phyloP scores from a whole-genome alignment of 2,888 invertebrate genomes.

The Drosophila villosipedis region DNA sequence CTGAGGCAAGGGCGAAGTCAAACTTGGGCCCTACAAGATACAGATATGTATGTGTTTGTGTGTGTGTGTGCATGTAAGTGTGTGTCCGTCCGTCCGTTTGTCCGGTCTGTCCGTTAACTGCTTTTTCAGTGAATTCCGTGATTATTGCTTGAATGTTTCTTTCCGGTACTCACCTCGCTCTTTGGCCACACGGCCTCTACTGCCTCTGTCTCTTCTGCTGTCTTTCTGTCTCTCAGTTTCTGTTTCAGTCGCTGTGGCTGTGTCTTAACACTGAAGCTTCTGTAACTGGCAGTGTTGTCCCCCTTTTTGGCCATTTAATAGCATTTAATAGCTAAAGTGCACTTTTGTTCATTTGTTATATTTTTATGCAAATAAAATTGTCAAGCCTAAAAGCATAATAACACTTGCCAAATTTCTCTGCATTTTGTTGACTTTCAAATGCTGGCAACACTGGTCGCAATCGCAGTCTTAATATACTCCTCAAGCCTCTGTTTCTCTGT shows the following conservation, averaged over 20 bases:
- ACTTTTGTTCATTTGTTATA: background rate
- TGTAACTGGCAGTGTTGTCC: slow-evolving; percentile 10
- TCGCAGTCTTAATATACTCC: slow-evolving; percentile 6
- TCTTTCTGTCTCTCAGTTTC: slow-evolving; percentile 22
- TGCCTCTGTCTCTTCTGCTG: slow-evolving; percentile 17
- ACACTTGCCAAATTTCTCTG: background rate
- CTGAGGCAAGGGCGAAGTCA: slow-evolving; percentile 32
- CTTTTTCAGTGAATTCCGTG: slow-evolving; percentile 83
- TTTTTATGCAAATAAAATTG: background rate
- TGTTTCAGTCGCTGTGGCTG: slow-evolving; percentile 8
- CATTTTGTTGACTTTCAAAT: background rate
- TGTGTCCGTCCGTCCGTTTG: slow-evolving; percentile 48
- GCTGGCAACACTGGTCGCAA: slow-evolving; percentile 10
- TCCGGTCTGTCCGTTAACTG: slow-evolving; percentile 76
- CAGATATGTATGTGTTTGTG: slow-evolving; percentile 4
- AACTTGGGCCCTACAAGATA: slow-evolving; percentile 31
- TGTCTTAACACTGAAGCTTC: slow-evolving; percentile 19
- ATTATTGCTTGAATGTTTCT: slow-evolving; percentile 83
- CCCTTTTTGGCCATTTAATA: slow-evolving; percentile 7
- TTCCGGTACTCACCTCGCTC: slow-evolving; percentile 73
- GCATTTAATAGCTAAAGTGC: background rate
- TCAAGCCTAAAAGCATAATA: background rate
- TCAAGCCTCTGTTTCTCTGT: slow-evolving; percentile 29
- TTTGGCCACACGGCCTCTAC: slow-evolving; percentile 31
- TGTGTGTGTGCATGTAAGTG: background rate